Conservation (phyloP, 2,888 invertebrate genomes). For the Lissocephala sabroskyi region DNA sequence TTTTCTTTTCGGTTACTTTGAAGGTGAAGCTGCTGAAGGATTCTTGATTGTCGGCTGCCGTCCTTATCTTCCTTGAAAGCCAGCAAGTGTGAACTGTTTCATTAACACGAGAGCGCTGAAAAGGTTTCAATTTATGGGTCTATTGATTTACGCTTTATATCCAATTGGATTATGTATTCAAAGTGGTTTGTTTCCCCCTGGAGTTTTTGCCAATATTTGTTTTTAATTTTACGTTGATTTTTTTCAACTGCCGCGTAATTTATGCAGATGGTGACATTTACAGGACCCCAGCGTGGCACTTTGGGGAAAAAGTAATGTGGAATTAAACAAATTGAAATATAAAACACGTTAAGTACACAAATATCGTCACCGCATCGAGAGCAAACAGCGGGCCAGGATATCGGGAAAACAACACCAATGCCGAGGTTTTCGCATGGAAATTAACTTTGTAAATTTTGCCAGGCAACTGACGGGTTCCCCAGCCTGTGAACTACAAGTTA, state of each 20-base stretch:
- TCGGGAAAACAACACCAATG: too few species aligned
- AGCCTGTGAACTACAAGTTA: conserved; percentile 32
- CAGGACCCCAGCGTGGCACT: conserved; percentile 13
- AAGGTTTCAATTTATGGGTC: neutral
- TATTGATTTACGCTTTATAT: conserved; percentile 2
- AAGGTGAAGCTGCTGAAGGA: too few species aligned
- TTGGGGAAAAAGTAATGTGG: conserved; percentile 14
- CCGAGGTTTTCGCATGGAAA: too few species aligned
- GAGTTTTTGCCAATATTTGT: too few species aligned
- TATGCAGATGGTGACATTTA: conserved; percentile 25
- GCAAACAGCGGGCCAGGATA: too few species aligned
- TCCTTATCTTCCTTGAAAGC: too few species aligned
- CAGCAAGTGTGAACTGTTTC: conserved; percentile 2
- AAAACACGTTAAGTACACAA: conserved; percentile 2
- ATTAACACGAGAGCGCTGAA: neutral
- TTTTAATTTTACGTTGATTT: conserved; percentile 5
- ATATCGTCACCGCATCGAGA: too few species aligned
- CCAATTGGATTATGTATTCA: neutral
- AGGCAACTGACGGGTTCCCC: too few species aligned
- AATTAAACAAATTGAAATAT: neutral
- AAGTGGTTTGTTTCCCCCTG: neutral
- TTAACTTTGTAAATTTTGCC: too few species aligned
- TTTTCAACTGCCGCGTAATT: conserved; percentile 24
- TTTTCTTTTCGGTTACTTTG: too few species aligned
- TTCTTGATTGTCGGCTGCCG: too few species aligned